phyloP scores from a whole-genome alignment of 2,113 vertebrate species.

The Macquaria ambigua region DNA sequence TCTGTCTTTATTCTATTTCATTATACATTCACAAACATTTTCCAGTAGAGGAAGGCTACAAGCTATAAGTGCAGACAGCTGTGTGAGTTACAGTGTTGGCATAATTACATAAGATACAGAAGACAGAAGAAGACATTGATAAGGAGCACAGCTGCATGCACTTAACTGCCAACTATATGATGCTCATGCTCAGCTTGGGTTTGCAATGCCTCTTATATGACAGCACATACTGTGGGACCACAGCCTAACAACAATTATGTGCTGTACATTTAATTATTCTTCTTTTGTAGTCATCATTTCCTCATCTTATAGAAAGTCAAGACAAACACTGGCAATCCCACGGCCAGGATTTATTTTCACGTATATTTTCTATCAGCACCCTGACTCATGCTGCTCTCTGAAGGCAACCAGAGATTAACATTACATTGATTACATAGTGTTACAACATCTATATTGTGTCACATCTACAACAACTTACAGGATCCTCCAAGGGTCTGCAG shows the following conservation, averaged over 20 bases:
- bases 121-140: slow-evolving; percentile 30
- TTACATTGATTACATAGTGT: slow-evolving; percentile 32
- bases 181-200: slow-evolving; percentile 25
- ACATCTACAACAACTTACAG: neutral
- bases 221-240: slow-evolving; percentile 27
- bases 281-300: slow-evolving; percentile 29
- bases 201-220: slow-evolving; percentile 44
- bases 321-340: neutral
- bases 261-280: slow-evolving; percentile 12
- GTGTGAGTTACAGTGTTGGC: slow-evolving; percentile 11
- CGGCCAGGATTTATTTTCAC: neutral
- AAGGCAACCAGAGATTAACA: neutral
- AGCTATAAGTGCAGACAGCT: neutral
- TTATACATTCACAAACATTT: slow-evolving; percentile 32
- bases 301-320: slow-evolving; percentile 4
- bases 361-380: slow-evolving; percentile 13
- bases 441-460: slow-evolving; percentile 13
- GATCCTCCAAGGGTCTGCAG: neutral
- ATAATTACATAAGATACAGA: slow-evolving; percentile 19
- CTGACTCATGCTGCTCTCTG: neutral
- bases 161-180: slow-evolving; percentile 28
- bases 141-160: slow-evolving; percentile 39
- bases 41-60: slow-evolving; percentile 9
- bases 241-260: slow-evolving; percentile 25
- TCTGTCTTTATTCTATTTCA: slow-evolving; percentile 36